phyloP scores from a whole-genome alignment of 2,113 vertebrate species.

The Caranx ignobilis region DNA sequence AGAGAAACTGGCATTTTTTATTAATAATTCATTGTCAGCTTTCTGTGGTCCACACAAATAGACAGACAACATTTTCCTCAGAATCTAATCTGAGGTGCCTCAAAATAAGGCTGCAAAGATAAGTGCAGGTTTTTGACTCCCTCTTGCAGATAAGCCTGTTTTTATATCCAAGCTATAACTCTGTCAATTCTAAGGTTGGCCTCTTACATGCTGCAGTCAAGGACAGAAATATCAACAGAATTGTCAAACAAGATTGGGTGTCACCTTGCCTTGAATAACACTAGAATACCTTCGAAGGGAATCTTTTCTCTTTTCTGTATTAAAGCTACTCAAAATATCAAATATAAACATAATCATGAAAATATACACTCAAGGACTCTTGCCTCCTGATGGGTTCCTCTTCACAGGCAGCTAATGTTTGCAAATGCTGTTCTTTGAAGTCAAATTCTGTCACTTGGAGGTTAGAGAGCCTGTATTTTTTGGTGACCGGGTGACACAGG shows the following conservation, averaged over 20 bases:
- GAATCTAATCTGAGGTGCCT: slow-evolving; percentile 6
- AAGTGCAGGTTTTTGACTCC: neutral
- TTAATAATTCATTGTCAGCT: slow-evolving; percentile 67
- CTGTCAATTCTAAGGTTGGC: slow-evolving; percentile 8
- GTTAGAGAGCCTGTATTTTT: neutral
- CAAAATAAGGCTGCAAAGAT: slow-evolving; percentile 22
- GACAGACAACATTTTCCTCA: neutral
- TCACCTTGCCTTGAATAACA: slow-evolving; percentile 24
- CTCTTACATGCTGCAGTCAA: slow-evolving; percentile 1
- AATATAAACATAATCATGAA: neutral
- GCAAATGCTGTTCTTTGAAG: neutral
- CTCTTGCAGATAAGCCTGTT: slow-evolving; percentile 28
- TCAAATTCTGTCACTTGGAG: neutral
- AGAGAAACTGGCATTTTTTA: slow-evolving; percentile 37
- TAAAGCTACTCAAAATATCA: slow-evolving; percentile 16
- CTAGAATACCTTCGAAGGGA: neutral
- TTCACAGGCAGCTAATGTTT: neutral
- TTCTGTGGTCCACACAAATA: slow-evolving; percentile 41
- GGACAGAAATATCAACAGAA: slow-evolving; percentile 34
- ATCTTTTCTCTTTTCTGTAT: neutral
- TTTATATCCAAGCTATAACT: neutral
- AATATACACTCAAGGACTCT: neutral
- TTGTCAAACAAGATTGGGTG: slow-evolving; percentile 32
- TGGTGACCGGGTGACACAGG: neutral
- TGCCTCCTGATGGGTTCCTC: no score